phyloP scores from a whole-genome alignment of 2,888 invertebrate species.

The Lasioglossum villosulum region DNA sequence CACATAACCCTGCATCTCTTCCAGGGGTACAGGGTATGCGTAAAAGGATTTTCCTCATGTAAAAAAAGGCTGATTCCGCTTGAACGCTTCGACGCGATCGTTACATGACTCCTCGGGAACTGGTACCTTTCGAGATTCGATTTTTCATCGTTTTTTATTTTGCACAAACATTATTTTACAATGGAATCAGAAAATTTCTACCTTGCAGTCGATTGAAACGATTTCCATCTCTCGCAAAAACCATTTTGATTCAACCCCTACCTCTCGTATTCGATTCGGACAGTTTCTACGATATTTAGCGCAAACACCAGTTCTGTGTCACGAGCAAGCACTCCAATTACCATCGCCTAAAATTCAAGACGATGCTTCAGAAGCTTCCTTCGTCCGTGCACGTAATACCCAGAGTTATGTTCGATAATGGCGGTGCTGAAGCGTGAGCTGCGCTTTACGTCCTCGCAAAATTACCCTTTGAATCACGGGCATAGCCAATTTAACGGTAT shows the following conservation, averaged over 20 bases:
- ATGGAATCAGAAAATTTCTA: no score
- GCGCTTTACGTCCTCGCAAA: not conserved
- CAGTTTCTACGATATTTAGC: not conserved
- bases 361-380: not conserved
- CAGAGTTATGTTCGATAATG: constrained; percentile 7
- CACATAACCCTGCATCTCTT: no score
- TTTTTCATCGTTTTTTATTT: not conserved
- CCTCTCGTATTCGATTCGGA: not conserved
- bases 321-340: not conserved
- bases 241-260: not conserved
- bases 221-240: not conserved
- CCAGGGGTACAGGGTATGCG: no score
- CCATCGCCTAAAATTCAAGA: not conserved
- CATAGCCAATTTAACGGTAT: not conserved
- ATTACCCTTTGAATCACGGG: not conserved
- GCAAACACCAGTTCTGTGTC: not conserved
- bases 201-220: no score
- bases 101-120: not conserved
- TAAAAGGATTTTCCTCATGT: no score
- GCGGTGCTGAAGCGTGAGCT: not conserved
- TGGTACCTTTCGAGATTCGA: not conserved
- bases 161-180: no score
- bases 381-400: not conserved
- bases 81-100: not conserved
- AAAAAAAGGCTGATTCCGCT: not conserved